Evolutionary conservation across 2,797 vertebrate species (phyloP), one percentile per base, ranked within the genome.

Genomic region (Antennarius maculatus): DNA sequence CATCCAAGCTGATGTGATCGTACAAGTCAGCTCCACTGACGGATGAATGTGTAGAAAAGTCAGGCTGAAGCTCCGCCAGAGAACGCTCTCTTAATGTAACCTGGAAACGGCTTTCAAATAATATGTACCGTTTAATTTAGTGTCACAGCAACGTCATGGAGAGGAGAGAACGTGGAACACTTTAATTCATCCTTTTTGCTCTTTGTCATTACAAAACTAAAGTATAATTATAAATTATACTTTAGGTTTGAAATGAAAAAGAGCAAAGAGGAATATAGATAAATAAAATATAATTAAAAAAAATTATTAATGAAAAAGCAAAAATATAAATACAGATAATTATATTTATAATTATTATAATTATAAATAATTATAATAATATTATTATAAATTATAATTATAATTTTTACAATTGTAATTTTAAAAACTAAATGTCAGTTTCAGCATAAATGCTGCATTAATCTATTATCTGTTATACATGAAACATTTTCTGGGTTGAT

Each of bases 61-160:
- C 47, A 3, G 52, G 43, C 74, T 54, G 66, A 74, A 79, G 71
- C 76, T 62, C 31, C 6, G 18, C 43, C 12, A 12, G 57, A 64
- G 61, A 81, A 18, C 5, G 17, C 65, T 18, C 6, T 34, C 75
- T 66, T 66, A 48, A 76, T 69, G 71, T 76, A 75, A 71, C 75
- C 70, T 66, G 63, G 52, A 80, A 79, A 80, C 50, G 47, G 31
- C 12, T 81, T 87, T 80, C 61, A 49, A 81, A 78, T 66, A 60
- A 74, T 78, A 7, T 86, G 86, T 84, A 82, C 69, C 83, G 45
- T 81, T 88, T 86, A 79, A 89, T 88, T 88, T 83, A 68, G 77
- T 88, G 76, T 82, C 85, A 86, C 74, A 75, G 88, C 83, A 86
- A 85, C 80, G 84, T 86, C 80, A 74, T 27, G 37, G 74, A 18